Evolutionary conservation across 2,797 vertebrate genomes (phyloP), one percentile per base, ranked within the genome.

Genomic region (Syngnathus rostellatus): DNA sequence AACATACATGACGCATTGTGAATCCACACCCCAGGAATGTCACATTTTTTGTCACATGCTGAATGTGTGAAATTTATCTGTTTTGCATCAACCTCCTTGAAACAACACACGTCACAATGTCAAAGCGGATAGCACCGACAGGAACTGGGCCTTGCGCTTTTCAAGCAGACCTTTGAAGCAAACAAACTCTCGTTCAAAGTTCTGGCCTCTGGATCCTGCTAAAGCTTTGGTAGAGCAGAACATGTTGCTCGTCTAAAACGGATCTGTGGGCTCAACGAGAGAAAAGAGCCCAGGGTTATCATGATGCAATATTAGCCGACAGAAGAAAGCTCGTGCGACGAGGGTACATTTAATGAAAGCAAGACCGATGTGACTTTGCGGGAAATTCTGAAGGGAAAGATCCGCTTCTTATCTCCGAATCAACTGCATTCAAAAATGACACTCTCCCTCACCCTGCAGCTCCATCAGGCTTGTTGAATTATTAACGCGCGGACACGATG

Each of bases 31-130:
- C 79, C 82, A 73, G 90, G 92, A 94, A 93, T 91, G 93, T 98
- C 95, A 98, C 94, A 93, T 93, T 94, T 85, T 31, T 85, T 90
- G 90, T 99, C 96, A 99, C 96, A 97, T 95, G 96, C 89, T 80
- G 81, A 68, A 88, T 87, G 90, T 86, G 86, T 96, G 92, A 95
- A 95, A 96, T 95, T 83, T 91, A 95, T 95, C 92, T 90, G 91
- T 87, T 94, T 92, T 92, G 82, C 84, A 90, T 88, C 90, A 92
- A 88, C 83, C 82, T 89, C 85, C 91, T 91, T 92, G 92, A 87
- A 95, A 92, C 92, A 94, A 91, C 93, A 92, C 78, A 85, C 84
- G 86, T 83, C 74, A 89, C 75, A 89, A 88, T 84, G 85, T 89
- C 78, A 88, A 82, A 67, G 83, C 91, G 85, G 92, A 92, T 91